Evolutionary conservation across 2,113 vertebrate species (phyloP).

Genomic region (Fukomys damarensis): DNA sequence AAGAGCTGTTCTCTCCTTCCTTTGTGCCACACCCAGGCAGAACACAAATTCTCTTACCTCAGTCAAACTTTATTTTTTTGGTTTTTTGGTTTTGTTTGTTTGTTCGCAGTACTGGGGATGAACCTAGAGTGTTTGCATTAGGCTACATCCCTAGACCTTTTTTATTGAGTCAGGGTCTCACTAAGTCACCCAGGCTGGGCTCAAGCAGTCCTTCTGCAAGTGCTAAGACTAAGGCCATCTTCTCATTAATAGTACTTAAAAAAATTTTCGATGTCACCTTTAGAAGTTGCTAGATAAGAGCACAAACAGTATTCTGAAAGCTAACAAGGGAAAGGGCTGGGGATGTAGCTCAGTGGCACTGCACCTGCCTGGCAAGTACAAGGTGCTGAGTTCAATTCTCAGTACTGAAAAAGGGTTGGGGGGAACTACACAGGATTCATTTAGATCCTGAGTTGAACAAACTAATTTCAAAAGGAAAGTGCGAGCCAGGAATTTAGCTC

Average conservation of each 20-base stretch:
- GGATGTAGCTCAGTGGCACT: too few relatives aligned
- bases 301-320: slow-evolving; percentile 5
- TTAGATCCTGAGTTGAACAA: neutral
- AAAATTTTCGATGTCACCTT: neutral
- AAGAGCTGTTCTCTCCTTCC: neutral
- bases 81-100: neutral
- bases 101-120: neutral
- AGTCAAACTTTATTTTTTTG: neutral
- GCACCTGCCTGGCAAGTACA: too few relatives aligned
- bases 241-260: neutral
- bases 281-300: neutral
- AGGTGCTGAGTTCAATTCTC: too few relatives aligned
- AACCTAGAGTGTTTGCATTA: neutral
- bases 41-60: neutral
- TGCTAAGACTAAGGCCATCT: neutral
- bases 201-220: neutral
- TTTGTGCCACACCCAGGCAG: neutral
- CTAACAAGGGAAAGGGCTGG: neutral
- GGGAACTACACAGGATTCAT: neutral
- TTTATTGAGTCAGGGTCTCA: neutral
- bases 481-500: too few relatives aligned
- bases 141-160: neutral
- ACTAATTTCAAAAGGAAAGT: neutral
- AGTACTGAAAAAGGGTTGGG: too few relatives aligned
- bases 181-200: neutral